These are phyloP conservation scores for Yponomeuta cagnagella DNA, from an alignment of 2,888 invertebrate genomes.

Conservation along the genomic window DNA sequence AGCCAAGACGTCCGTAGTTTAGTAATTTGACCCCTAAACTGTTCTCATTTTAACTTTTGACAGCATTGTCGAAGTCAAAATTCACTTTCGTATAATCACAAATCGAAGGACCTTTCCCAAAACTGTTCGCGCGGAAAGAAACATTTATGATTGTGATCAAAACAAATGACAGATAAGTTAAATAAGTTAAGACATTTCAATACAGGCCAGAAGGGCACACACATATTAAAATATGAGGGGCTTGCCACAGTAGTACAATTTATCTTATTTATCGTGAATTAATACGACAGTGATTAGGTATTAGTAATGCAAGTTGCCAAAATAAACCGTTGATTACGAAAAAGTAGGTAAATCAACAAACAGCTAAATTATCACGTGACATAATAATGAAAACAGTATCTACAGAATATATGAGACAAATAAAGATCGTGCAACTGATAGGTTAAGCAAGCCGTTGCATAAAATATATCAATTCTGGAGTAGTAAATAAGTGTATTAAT, in stretches of 20 bases:
- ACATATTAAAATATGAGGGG: background rate
- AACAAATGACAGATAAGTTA: background rate
- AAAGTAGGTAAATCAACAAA: constrained; percentile 8
- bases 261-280: background rate
- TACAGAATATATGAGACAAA: constrained; percentile 10
- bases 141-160: background rate
- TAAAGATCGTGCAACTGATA: constrained; percentile 15
- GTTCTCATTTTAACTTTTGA: too few relatives aligned
- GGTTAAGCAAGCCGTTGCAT: constrained; percentile 10
- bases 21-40: too few relatives aligned
- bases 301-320: background rate
- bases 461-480: background rate
- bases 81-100: background rate
- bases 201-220: background rate
- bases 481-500: too few relatives aligned
- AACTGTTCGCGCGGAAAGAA: background rate
- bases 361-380: constrained; percentile 11
- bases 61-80: background rate
- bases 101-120: background rate
- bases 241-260: background rate
- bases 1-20: too few relatives aligned
- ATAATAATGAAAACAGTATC: constrained; percentile 13
- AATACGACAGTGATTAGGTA: background rate
- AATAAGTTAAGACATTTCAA: background rate
- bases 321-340: background rate